Conservation (phyloP, 2,888 invertebrate genomes). For the Agrochola circellaris region DNA sequence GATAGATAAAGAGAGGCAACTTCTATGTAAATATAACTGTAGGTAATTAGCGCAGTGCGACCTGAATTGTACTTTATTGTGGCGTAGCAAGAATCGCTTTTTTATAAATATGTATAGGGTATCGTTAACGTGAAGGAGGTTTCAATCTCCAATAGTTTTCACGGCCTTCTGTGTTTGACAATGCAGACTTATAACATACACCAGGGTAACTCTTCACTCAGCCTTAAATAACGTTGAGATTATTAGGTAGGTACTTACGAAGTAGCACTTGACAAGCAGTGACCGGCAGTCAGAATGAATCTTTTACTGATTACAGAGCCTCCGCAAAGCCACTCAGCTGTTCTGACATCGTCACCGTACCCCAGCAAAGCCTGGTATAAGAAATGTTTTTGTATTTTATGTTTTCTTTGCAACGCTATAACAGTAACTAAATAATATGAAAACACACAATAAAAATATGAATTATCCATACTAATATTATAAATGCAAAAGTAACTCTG, state of each 20-base stretch:
- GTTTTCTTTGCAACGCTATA: not conserved
- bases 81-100: no score
- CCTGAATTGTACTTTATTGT: no score
- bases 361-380: conserved; percentile 31
- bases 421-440: not conserved
- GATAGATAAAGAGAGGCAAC: no score
- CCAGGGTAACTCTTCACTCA: no score
- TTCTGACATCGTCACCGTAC: conserved; percentile 32
- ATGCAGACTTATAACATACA: not conserved
- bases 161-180: not conserved
- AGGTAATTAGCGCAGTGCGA: no score
- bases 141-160: not conserved
- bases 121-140: not conserved
- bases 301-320: conserved; percentile 46
- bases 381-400: not conserved
- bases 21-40: no score
- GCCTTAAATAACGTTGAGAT: not conserved
- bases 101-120: not conserved
- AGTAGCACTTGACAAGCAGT: conserved; percentile 16
- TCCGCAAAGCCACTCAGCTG: conserved; percentile 44
- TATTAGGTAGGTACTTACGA: not conserved
- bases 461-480: not conserved
- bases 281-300: conserved; percentile 46
- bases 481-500: not conserved
- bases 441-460: not conserved